phyloP scores from a whole-genome alignment of 1,140 invertebrate species.

The Trichonephila clavipes region DNA sequence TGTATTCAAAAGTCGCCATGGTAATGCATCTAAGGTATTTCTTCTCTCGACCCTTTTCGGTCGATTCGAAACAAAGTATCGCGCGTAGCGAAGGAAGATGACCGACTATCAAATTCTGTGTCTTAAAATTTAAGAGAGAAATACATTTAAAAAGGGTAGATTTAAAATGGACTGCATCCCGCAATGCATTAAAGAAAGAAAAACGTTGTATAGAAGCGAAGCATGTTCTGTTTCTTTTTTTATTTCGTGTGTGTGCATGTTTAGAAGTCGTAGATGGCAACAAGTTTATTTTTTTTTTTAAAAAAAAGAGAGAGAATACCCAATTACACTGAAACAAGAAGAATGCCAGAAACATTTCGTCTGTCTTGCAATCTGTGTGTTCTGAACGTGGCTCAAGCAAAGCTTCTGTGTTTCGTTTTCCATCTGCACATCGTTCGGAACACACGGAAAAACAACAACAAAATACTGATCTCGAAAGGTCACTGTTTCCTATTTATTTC shows the following conservation, averaged over 20 bases:
- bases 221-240: neutral
- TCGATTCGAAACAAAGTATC: no score
- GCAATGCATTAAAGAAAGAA: no score
- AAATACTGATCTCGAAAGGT: no score
- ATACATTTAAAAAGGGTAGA: no score
- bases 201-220: no score
- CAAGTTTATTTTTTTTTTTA: no score
- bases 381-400: neutral
- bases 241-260: constrained; percentile 63
- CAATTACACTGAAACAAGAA: neutral
- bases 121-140: no score
- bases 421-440: neutral
- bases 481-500: neutral
- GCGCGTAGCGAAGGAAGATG: no score
- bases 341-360: neutral
- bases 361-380: neutral
- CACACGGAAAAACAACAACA: neutral
- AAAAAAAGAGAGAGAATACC: neutral
- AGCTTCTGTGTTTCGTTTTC: neutral
- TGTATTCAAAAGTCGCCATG: neutral
- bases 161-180: no score
- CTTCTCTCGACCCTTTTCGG: no score
- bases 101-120: no score
- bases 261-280: constrained; percentile 50
- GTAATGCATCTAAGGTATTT: neutral